Evolutionary conservation across 2,888 invertebrate species (phyloP).

Genomic region (Pristionchus arcanus): DNA sequence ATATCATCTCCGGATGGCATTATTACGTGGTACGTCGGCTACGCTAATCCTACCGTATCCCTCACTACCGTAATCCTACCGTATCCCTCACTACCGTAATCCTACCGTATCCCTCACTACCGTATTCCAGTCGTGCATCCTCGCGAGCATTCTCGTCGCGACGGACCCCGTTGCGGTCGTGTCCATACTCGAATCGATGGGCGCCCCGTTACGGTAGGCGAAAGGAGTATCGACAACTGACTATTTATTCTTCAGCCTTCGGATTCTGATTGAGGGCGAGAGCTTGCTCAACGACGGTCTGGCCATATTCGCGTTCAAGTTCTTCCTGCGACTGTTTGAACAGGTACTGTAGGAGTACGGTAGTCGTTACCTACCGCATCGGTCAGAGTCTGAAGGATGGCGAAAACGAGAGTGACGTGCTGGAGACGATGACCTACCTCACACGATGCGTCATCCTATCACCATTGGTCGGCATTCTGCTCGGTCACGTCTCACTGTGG

Average conservation of each 20-base stretch:
- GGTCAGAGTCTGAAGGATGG: no score
- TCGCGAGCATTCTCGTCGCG: conserved; percentile 81
- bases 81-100: conserved; percentile 16
- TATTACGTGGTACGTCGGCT: conserved; percentile 14
- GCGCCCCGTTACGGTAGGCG: conserved; percentile 70
- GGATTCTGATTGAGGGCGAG: conserved; percentile 81
- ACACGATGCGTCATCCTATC: conserved; percentile 56
- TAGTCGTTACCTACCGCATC: neutral
- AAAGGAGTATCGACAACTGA: neutral
- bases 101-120: conserved; percentile 73
- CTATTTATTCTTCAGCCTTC: conserved; percentile 49
- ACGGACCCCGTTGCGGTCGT: conserved; percentile 82
- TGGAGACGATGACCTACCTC: conserved; percentile 19
- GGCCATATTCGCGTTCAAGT: conserved; percentile 81
- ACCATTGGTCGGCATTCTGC: conserved; percentile 54
- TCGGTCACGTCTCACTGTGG: conserved; percentile 55
- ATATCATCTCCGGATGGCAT: conserved; percentile 41
- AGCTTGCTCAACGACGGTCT: conserved; percentile 82
- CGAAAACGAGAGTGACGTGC: neutral
- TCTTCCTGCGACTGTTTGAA: conserved; percentile 66
- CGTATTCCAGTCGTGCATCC: conserved; percentile 78
- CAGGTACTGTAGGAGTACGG: conserved; percentile 34
- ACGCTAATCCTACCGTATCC: no score
- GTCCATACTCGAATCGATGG: conserved; percentile 81
- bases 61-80: conserved; percentile 15